Evolutionary conservation across 2,113 vertebrate genomes (phyloP), one percentile per base, ranked within the genome.

Genomic region (Rana temporaria): DNA sequence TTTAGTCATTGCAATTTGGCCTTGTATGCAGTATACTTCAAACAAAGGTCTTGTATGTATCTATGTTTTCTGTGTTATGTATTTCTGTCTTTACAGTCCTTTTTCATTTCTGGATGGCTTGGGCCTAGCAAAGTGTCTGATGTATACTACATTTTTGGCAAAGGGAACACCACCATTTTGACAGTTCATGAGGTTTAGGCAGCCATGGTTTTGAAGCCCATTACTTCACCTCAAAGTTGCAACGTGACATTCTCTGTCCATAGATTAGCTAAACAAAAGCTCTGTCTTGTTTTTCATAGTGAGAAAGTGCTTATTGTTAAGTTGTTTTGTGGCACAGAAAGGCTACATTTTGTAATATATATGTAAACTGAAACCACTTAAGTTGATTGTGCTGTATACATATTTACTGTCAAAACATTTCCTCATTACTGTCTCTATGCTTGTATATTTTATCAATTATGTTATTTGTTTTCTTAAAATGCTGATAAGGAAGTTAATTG

Each of bases 231-330:
- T 30, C 5, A 17, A 22, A 16, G 16, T 14, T 4, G 67, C 48
- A n/a, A 53, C 3, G 2, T 12, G 19, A 20, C 34, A 55, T 16
- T 16, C 2, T 24, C 48, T 75, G 80, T 18, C 17, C 69, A 53
- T 71, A 60, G 68, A 56, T n/a, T 24, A 81, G 79, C 70, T 38
- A 66, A 57, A 82, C 62, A 32, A 30, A 19, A 22, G 79, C 70
- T 17, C 42, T 64, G 2, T 81, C 69, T 65, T 66, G n/a, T 73
- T 22, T 32, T n/a, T 20, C 3, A 2, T 30, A 20, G 24, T 22
- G 34, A 72, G 69, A 55, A 81, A 81, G 79, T 82, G 79, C 79
- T 81, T 72, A 20, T 20, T 52, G 79, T 81, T 81, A 6, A 26
- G 60, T 24, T 56, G 42, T 73, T 81, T 12, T 53, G 34, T 60